Conservation (phyloP, 2,113 vertebrate genomes). For the Vicugna pacos region DNA sequence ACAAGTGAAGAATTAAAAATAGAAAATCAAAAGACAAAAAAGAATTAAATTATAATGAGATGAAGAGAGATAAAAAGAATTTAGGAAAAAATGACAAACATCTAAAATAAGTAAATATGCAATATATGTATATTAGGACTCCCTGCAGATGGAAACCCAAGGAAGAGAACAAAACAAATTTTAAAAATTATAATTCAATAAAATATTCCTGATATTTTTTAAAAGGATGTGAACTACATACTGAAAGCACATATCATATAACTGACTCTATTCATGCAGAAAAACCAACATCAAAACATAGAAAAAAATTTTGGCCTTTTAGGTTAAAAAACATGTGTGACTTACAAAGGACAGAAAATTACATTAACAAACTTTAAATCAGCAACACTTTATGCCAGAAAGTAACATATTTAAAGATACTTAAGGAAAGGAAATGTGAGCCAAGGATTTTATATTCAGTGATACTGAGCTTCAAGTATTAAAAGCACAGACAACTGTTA, state of each 20-base stretch:
- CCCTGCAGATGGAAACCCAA: not conserved
- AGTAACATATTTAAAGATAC: not conserved
- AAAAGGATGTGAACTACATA: not conserved
- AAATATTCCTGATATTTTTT: not conserved
- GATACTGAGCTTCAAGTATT: not conserved
- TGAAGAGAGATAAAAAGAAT: not conserved
- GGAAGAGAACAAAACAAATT: not conserved
- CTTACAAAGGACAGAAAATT: not conserved
- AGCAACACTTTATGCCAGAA: not conserved
- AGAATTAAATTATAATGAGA: not conserved
- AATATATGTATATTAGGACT: not conserved
- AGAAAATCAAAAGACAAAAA: conserved; percentile 5
- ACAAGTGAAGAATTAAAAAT: conserved; percentile 10
- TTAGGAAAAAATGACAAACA: not conserved
- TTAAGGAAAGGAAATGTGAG: not conserved
- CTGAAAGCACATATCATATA: not conserved
- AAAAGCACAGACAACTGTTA: not conserved
- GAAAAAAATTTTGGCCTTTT: not conserved
- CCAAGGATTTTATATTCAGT: not conserved
- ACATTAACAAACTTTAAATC: not conserved
- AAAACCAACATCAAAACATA: not conserved
- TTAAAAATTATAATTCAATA: not conserved
- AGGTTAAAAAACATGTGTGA: not conserved
- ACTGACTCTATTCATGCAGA: not conserved
- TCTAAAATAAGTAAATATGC: not conserved